phyloP scores from a whole-genome alignment of 2,888 invertebrate species.

The Hyposoter didymator region DNA sequence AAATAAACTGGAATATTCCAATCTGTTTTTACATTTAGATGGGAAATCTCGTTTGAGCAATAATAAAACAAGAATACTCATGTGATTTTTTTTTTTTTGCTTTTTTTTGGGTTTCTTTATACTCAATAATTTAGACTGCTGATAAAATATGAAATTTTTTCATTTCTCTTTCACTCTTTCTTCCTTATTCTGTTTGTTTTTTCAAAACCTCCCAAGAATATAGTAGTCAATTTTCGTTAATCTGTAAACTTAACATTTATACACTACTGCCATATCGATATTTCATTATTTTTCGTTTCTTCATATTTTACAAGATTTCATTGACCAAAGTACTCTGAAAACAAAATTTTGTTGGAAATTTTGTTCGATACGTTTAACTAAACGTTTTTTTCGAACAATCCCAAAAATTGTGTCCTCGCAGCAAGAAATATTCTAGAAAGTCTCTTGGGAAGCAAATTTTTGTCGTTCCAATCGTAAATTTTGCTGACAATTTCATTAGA shows the following conservation, averaged over 20 bases:
- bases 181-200: constrained; percentile 13
- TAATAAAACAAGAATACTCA: constrained; percentile 25
- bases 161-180: constrained; percentile 28
- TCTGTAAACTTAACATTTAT: constrained; percentile 70
- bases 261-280: constrained; percentile 75
- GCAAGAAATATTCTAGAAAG: too few relatives aligned
- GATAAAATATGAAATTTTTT: constrained; percentile 76
- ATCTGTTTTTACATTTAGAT: constrained; percentile 20
- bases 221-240: constrained; percentile 66
- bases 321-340: constrained; percentile 43
- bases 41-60: constrained; percentile 21
- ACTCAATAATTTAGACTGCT: constrained; percentile 68
- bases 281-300: constrained; percentile 45
- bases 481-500: too few relatives aligned
- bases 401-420: too few relatives aligned
- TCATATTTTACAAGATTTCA: constrained; percentile 52
- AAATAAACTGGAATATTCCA: not conserved
- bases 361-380: too few relatives aligned
- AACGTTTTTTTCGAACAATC: too few relatives aligned
- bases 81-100: constrained; percentile 9
- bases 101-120: constrained; percentile 22
- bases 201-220: constrained; percentile 79
- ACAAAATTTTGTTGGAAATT: too few relatives aligned
- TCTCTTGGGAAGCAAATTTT: too few relatives aligned
- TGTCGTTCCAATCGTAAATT: too few relatives aligned